Base-by-base conservation (phyloP, 2,888 invertebrate species). In the Polyploca ridens region DNA sequence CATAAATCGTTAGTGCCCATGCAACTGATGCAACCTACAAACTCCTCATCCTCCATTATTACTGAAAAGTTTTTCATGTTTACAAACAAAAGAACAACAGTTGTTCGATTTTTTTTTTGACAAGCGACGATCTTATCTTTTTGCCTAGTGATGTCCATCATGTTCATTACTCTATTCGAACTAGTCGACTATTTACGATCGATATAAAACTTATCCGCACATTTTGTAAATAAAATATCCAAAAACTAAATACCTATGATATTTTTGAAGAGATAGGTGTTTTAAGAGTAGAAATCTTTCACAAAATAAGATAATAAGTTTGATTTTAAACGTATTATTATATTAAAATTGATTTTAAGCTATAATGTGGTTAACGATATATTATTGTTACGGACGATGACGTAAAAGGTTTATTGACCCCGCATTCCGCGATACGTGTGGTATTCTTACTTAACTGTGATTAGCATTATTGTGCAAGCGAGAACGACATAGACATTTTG, bases 1-100 rank as follows among this genome's bases (percentile, higher is more conserved):
- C 88, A 89, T 86, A 93, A 91, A 89, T 92, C 88, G 66, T 81
- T 90, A 64, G 90, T 88, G 82, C 87, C 85, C 91, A 91, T 90
- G 84, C 93, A 93, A 84, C 90, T 89, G 84, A 93, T 91, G 76
- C 93, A 93, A 92, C 93, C 92, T 91, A 91, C 85, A 82, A 90
- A 90, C 79, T 91, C 90, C 70, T 91, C 90, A 76, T 90, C 91
- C 84, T 86, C 89, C 86, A 88, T 89, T 78, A 83, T 83, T 78
- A 16, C 61, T 62, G 38, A 16, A 54, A 59, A 68, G 63, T 63
- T 75, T 71, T 66, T 66, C 63, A 69, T 66, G 67, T 72, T 63
- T 68, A 64, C 75, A 44, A 69, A 73, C 78, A 68, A 84, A 82
- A 66, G 33, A 74, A 71, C 73, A 78, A 84, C 82, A 80, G 78